Evolutionary conservation across 2,888 invertebrate genomes (phyloP), one percentile per base, ranked within the genome.

Genomic region (Myopa tessellatipennis): DNA sequence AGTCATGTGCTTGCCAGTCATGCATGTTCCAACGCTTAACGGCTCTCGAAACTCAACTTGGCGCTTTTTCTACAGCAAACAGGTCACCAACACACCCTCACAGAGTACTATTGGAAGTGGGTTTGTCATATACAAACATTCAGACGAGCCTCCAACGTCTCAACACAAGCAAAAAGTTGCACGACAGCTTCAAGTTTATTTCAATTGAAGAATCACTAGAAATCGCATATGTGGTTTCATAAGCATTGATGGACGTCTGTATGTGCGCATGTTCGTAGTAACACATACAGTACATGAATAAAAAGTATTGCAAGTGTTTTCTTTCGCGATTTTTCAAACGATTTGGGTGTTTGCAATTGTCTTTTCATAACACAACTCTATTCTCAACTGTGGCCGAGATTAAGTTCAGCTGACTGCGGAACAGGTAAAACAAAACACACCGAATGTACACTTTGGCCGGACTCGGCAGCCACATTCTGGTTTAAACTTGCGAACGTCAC

Each of bases 91-190:
- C 68, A 74, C 69, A 40, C 7, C 63, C 14, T 38, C 14, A 16
- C 8, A 67, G 34, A 75, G 34, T 16, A 8, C 45, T 16, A 52
- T 45, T 75, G 34, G 68, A 80, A 81, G 82, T 81, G 81, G 81
- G 82, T 81, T 81, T 81, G 82, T 70, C 83, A 80, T 82, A 79
- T 80, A 82, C 79, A 65, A 79, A 82, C 80, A 77, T 75, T 78
- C 83, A 82, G 85, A 83, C 85, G 85, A 85, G 85, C 85, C 85
- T 84, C 85, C 85, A 83, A 85, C 72, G 77, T 80, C 79, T 78
- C 58, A 81, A 81, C 77, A 82, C 79, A 70, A 63, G 34, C 76
- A 61, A 68, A 18, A 73, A 79, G 78, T 80, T 81, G 81, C 76
- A 82, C 79, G 80, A 78, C 78, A 76, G 77, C 69, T 78, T 78